Percentiles rank a stretch among this genome's conserved stretches.
Evolutionary conservation across 2,113 vertebrate species (phyloP).

Genomic region (Cebus imitator): DNA sequence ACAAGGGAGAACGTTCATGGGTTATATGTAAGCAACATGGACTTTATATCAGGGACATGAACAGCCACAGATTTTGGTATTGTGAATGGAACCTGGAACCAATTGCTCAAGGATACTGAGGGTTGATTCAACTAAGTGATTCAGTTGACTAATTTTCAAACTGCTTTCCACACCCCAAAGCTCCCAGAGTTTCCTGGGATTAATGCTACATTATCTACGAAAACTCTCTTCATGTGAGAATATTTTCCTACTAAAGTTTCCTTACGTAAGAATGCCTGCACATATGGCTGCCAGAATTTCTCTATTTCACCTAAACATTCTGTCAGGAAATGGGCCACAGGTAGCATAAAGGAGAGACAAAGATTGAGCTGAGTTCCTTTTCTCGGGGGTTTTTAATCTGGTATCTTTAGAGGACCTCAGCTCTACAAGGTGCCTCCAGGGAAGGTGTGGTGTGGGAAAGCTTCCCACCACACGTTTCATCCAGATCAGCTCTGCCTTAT

Average conservation of each 20-base stretch:
- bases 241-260: neutral
- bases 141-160: neutral
- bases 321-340: neutral
- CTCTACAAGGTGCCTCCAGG: neutral
- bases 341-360: neutral
- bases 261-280: neutral
- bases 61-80: neutral
- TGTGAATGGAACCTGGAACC: neutral
- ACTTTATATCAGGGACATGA: neutral
- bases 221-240: neutral
- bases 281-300: neutral
- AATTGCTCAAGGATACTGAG: neutral
- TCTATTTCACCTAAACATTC: neutral
- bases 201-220: neutral
- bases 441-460: neutral
- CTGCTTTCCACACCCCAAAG: neutral
- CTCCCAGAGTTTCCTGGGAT: neutral
- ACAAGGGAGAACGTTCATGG: neutral
- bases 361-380: neutral
- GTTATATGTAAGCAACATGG: neutral
- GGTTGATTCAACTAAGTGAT: neutral
- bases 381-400: neutral
- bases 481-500: neutral
- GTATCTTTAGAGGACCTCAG: neutral
- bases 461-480: neutral